A percentile compares a stretch with the other conserved stretches of the same genome.
These are phyloP conservation scores for Halyomorpha halys DNA, from an alignment of 1,140 invertebrate species.

Conservation along the genomic window DNA sequence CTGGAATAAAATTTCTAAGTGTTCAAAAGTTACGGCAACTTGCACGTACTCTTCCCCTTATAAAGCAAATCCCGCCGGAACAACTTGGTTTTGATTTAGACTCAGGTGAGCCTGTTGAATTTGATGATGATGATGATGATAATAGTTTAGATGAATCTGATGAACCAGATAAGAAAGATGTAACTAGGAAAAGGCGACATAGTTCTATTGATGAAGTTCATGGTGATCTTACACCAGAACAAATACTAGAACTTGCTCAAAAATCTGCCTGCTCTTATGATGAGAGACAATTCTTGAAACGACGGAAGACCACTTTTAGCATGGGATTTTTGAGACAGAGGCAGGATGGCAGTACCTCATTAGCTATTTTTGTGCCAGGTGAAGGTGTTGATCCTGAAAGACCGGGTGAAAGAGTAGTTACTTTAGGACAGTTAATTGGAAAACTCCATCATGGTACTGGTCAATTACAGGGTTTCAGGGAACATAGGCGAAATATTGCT, in stretches of 20 bases:
- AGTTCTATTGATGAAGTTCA: constrained; percentile 58
- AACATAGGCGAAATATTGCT: constrained; percentile 77
- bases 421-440: constrained; percentile 59
- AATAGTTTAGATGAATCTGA: neutral
- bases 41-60: constrained; percentile 63
- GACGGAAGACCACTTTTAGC: constrained; percentile 40
- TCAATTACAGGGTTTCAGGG: constrained; percentile 60
- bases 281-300: constrained; percentile 49
- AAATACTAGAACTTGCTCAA: constrained; percentile 62
- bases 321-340: constrained; percentile 72
- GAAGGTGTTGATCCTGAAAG: constrained; percentile 56
- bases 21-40: constrained; percentile 71
- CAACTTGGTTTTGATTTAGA: constrained; percentile 81
- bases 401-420: constrained; percentile 64
- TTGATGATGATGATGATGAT: neutral
- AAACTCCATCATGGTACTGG: constrained; percentile 72
- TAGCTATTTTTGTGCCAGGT: constrained; percentile 77
- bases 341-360: constrained; percentile 73
- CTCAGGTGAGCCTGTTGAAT: constrained; percentile 1
- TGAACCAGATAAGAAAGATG: neutral
- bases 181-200: neutral
- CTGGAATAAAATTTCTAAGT: constrained; percentile 71
- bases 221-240: constrained; percentile 67
- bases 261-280: constrained; percentile 54
- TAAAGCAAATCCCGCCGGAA: constrained; percentile 67